Base-by-base conservation (phyloP, 2,113 vertebrate species). In the Daubentonia madagascariensis region DNA sequence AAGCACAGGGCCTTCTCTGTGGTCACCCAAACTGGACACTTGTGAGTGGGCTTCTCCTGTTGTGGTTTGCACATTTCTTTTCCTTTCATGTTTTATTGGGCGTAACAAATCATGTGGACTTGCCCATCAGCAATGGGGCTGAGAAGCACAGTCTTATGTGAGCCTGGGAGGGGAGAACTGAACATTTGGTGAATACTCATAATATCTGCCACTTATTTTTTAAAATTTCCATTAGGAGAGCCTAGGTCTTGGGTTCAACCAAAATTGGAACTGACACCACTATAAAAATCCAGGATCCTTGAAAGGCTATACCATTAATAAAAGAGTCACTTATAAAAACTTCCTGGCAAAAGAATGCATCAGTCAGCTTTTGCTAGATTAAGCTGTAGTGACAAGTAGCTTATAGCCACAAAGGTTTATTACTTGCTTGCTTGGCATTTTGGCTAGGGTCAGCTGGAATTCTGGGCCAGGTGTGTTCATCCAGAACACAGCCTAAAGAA, bases 261-360 rank as follows among this genome's bases (percentile, higher is more conserved):
- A 79, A 54, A 63, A 28, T 17, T 2, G 22, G 40, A 73, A 14
- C 20, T 13, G 81, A 37, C 8, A 28, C 7, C 9, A 28, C 11
- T 5, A 14, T 6, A 40, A 17, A 9, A 65, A 1, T 1, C 20
- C 37, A 28, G 35, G 81, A 6, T 17, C 59, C 12, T 28, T 14
- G 3, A 32, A 48, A 28, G 14, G 32, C 37, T 16, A 5, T 32
- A 4, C 8, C 2, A 4, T 32, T 6, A 12, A 28, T 2, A 7
- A 35, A 8, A 30, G 3, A 45, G 28, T 16, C 8, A n/a, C 52
- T 40, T 25, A 25, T 83, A 18, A 32, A 32, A 32, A 22, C 8
- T 25, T 14, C n/a, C 35, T 30, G 35, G 54, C 6, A 9, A 8
- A 8, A 28, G 52, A 40, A 25, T 5, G 6, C 16, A 8, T 1